phyloP scores from a whole-genome alignment of 2,797 vertebrate genomes.

The Pipistrellus pipistrellus region DNA sequence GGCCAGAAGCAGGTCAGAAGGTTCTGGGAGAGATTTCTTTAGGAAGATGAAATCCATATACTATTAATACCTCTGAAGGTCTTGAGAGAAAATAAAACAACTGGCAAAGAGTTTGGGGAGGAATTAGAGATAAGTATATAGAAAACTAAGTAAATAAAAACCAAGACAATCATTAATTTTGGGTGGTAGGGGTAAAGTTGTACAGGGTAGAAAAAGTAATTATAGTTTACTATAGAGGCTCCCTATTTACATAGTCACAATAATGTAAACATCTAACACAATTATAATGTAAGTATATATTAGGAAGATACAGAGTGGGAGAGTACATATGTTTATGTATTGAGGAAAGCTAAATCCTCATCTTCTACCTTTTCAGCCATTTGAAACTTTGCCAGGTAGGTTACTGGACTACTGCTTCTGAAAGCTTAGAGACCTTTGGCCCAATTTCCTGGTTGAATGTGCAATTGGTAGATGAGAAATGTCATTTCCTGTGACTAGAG shows the following conservation, averaged over 20 bases:
- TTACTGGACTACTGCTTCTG: constrained; percentile 10
- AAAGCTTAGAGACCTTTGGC: constrained; percentile 64
- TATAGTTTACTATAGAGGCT: not conserved
- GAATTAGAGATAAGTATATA: not conserved
- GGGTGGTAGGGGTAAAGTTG: not conserved
- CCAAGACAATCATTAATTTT: not conserved
- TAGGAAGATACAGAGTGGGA: not conserved
- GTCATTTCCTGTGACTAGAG: constrained; percentile 73
- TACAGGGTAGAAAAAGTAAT: not conserved
- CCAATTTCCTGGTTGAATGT: constrained; percentile 70
- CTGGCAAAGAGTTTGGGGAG: not conserved
- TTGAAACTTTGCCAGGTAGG: constrained; percentile 4
- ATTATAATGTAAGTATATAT: not conserved
- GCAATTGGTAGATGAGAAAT: constrained; percentile 62
- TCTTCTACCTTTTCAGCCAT: not conserved
- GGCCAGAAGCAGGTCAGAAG: not conserved
- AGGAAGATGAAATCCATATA: not conserved
- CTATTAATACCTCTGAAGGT: not conserved
- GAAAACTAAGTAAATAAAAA: constrained; percentile 35
- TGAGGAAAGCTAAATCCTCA: not conserved
- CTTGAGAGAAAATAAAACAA: not conserved
- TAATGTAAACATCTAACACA: not conserved
- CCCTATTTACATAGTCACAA: not conserved
- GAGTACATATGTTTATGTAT: not conserved
- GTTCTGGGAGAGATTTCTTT: not conserved